These are phyloP conservation scores for Tetragnatha versicolor DNA, from an alignment of 1,140 invertebrate species.

Conservation along the genomic window DNA sequence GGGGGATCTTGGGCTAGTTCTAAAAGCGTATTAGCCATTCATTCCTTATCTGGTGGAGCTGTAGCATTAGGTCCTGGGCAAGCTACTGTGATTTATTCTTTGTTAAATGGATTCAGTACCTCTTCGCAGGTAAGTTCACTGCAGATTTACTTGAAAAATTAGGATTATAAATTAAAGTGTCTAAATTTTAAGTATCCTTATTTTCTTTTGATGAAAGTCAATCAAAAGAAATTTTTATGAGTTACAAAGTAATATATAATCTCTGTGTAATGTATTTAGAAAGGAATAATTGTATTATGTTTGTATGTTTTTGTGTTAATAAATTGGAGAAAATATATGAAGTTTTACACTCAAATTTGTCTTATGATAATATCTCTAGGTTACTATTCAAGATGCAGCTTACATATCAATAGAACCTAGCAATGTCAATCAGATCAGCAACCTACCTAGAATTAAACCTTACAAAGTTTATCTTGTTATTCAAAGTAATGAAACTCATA, in stretches of 20 bases:
- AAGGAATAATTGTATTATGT: too few species aligned
- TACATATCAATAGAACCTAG: constrained; percentile 16
- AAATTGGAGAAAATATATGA: too few species aligned
- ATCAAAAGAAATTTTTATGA: too few species aligned
- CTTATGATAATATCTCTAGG: constrained; percentile 17
- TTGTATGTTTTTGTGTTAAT: too few species aligned
- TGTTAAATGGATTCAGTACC: constrained; percentile 59
- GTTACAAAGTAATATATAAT: too few species aligned
- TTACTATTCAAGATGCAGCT: constrained; percentile 13
- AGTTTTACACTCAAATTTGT: too few species aligned
- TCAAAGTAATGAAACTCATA: constrained; percentile 58
- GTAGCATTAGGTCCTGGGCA: constrained; percentile 59
- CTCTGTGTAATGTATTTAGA: too few species aligned
- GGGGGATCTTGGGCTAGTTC: constrained; percentile 60
- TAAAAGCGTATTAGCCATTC: constrained; percentile 57
- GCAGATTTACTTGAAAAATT: too few species aligned
- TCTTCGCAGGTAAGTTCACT: constrained; percentile 61
- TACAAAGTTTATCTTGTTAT: constrained; percentile 36
- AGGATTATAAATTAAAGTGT: too few species aligned
- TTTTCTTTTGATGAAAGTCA: too few species aligned
- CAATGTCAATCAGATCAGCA: constrained; percentile 18
- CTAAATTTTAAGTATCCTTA: too few species aligned
- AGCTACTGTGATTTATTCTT: constrained; percentile 60
- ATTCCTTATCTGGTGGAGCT: constrained; percentile 60
- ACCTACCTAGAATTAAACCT: constrained; percentile 27